Percentiles rank a stretch among this genome's conserved stretches.
Conservation (phyloP, 2,113 vertebrate species). For the Cebus imitator region DNA sequence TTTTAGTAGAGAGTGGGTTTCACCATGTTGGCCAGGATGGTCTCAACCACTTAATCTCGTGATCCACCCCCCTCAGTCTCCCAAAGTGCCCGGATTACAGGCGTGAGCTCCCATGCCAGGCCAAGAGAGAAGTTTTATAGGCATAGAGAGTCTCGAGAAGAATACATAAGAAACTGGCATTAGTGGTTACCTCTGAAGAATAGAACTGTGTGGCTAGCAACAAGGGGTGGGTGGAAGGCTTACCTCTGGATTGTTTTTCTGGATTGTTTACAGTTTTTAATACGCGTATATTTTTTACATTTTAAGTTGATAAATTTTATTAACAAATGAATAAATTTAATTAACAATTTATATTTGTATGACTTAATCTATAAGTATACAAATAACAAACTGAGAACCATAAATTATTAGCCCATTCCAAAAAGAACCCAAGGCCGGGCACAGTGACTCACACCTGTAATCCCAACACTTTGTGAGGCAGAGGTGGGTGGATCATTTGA, state of each 20-base stretch:
- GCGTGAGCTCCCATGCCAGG: no score
- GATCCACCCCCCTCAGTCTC: no score
- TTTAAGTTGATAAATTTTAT: neutral
- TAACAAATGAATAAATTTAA: neutral
- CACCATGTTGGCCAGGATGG: no score
- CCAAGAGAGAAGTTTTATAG: neutral
- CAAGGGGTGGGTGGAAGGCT: neutral
- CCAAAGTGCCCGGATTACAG: no score
- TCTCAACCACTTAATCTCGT: no score
- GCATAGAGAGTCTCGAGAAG: neutral
- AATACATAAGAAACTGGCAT: neutral
- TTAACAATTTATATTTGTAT: neutral
- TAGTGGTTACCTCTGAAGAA: neutral
- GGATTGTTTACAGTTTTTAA: neutral
- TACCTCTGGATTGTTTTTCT: neutral
- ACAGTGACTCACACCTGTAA: no score
- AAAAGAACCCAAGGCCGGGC: neutral
- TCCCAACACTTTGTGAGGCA: no score
- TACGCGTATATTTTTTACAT: neutral
- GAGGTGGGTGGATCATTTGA: no score
- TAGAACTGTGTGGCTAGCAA: neutral
- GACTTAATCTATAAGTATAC: neutral
- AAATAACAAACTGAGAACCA: conserved; percentile 23
- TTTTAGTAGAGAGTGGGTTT: no score
- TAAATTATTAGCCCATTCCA: neutral